These are phyloP conservation scores for Butorides virescens DNA, from an alignment of 2,113 vertebrate species.

Conservation along the genomic window DNA sequence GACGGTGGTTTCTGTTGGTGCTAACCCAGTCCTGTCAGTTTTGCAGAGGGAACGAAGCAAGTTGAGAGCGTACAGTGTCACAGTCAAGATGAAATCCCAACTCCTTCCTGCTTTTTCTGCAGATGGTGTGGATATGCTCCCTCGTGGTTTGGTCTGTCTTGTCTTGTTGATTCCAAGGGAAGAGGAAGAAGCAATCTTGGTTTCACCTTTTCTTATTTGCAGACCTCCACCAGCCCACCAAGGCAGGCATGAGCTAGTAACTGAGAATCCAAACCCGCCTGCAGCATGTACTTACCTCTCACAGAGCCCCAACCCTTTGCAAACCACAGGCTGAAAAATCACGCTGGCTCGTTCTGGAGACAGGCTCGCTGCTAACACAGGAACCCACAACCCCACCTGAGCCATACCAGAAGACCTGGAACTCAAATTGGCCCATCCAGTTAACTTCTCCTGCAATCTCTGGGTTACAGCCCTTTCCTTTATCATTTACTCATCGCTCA, in stretches of 20 bases:
- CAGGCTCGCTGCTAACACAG: not conserved
- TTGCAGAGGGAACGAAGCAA: not conserved
- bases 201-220: not conserved
- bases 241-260: not conserved
- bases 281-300: not conserved
- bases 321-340: not conserved
- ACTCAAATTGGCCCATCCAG: not conserved
- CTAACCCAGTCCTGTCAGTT: not conserved
- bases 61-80: not conserved
- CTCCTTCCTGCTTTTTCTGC: not conserved
- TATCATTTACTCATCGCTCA: not conserved
- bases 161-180: not conserved
- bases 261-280: not conserved
- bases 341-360: not conserved
- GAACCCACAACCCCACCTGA: not conserved
- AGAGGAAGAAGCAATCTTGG: not conserved
- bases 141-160: not conserved
- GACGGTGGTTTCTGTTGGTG: not conserved
- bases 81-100: not conserved
- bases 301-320: not conserved
- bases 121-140: not conserved
- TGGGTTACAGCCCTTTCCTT: not conserved
- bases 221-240: not conserved
- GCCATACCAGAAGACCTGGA: not conserved
- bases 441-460: not conserved